Percentiles rank a stretch among this genome's conserved stretches.
Conservation (phyloP, 2,888 invertebrate species). For the Dascillus cervinus region DNA sequence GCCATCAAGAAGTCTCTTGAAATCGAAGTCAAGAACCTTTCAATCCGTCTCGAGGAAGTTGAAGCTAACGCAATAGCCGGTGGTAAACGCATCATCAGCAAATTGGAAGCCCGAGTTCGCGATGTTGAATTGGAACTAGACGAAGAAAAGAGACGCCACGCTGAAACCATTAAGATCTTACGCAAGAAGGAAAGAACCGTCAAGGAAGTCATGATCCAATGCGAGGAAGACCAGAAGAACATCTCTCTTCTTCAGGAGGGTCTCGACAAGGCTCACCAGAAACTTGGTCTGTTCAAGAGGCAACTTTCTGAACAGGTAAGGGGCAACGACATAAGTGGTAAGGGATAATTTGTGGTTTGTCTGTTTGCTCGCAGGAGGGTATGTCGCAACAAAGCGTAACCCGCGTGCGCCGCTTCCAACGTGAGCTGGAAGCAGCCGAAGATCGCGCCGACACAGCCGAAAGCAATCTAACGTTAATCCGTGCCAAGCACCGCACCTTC, state of each 20-base stretch:
- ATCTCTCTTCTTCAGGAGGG: constrained; percentile 85
- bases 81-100: constrained; percentile 95
- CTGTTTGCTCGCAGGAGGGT: constrained; percentile 70
- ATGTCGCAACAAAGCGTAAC: constrained; percentile 88
- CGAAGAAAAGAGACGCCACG: constrained; percentile 94
- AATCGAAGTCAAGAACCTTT: constrained; percentile 93
- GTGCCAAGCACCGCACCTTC: constrained; percentile 97
- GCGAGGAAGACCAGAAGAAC: constrained; percentile 96
- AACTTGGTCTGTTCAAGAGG: constrained; percentile 90
- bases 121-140: constrained; percentile 92
- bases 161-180: constrained; percentile 94
- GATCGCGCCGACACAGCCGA: constrained; percentile 94
- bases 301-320: constrained; percentile 87
- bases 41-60: constrained; percentile 89
- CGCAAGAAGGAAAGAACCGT: constrained; percentile 97
- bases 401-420: constrained; percentile 95
- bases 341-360: too few species aligned
- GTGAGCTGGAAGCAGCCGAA: constrained; percentile 95
- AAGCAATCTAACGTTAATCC: constrained; percentile 88
- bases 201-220: constrained; percentile 91
- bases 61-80: constrained; percentile 96
- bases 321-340: too few species aligned
- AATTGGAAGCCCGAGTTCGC: constrained; percentile 90
- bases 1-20: constrained; percentile 96
- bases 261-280: constrained; percentile 79